Percentiles rank a stretch among this genome's conserved stretches.
These are phyloP conservation scores for Tenebrio molitor DNA, from an alignment of 1,140 invertebrate genomes.

Conservation along the genomic window DNA sequence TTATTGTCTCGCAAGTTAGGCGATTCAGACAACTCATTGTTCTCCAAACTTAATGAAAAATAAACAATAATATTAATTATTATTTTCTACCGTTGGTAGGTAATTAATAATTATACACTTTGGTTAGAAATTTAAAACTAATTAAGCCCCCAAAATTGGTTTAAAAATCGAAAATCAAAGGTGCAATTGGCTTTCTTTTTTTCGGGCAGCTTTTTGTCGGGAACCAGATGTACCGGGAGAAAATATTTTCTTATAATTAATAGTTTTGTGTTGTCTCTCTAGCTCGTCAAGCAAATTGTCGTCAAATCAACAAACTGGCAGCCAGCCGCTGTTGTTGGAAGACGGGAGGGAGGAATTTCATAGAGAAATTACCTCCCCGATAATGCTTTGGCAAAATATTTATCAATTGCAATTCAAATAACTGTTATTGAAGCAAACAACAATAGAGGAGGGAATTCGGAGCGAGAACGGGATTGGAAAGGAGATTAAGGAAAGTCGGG, in stretches of 20 bases:
- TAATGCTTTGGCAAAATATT: constrained; percentile 36
- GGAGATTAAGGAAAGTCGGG: constrained; percentile 38
- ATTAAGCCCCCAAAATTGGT: too few species aligned
- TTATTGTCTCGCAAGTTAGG: too few species aligned
- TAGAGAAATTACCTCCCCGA: constrained; percentile 34
- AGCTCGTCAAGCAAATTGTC: background rate
- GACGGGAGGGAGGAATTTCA: constrained; percentile 11
- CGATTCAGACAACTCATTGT: too few species aligned
- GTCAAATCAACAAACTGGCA: constrained; percentile 19
- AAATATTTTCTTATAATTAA: constrained; percentile 5
- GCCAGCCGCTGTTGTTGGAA: background rate
- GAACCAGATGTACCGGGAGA: background rate
- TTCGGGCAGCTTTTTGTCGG: too few species aligned
- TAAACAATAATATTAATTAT: too few species aligned
- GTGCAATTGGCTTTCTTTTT: too few species aligned
- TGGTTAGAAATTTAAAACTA: too few species aligned
- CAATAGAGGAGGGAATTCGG: constrained; percentile 32
- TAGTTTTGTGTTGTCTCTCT: background rate
- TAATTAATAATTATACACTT: too few species aligned
- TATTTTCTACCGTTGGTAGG: too few species aligned
- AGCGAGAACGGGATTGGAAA: constrained; percentile 33
- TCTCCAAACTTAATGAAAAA: too few species aligned
- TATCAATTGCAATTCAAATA: constrained; percentile 41
- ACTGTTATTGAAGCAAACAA: constrained; percentile 40
- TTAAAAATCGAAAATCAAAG: too few species aligned